Conservation (phyloP, 1,140 invertebrate species). For the Drosophila sechellia region DNA sequence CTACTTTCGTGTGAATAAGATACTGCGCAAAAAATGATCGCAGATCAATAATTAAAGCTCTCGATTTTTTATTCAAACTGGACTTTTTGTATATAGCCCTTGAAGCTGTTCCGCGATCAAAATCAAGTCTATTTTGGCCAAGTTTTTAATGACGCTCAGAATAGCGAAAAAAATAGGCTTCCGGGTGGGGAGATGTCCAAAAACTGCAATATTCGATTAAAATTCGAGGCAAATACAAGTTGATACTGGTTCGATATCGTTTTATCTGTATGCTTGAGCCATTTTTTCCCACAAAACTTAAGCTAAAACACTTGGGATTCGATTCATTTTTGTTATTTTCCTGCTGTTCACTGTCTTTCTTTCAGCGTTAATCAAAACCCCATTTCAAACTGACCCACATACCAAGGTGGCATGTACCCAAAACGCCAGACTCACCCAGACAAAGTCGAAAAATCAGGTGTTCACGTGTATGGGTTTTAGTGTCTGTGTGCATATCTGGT, state of each 20-base stretch:
- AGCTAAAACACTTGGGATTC: not conserved
- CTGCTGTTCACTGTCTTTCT: constrained; percentile 20
- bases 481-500: constrained; percentile 33
- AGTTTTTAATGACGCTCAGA: constrained; percentile 4
- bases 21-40: constrained; percentile 32
- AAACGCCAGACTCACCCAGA: constrained; percentile 46
- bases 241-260: not conserved
- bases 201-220: constrained; percentile 8
- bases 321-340: constrained; percentile 23
- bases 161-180: not conserved
- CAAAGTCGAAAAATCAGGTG: constrained; percentile 50
- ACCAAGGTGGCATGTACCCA: constrained; percentile 71
- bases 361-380: constrained; percentile 65
- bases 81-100: constrained; percentile 16
- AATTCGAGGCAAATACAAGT: constrained; percentile 4
- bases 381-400: constrained; percentile 78
- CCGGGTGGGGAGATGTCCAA: constrained; percentile 4
- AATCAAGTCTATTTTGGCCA: constrained; percentile 17
- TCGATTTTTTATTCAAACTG: constrained; percentile 8
- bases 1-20: constrained; percentile 63
- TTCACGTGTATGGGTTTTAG: constrained; percentile 20
- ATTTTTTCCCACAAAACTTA: constrained; percentile 5
- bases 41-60: constrained; percentile 55
- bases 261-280: not conserved
- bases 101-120: constrained; percentile 18